Evolutionary conservation across 2,113 vertebrate genomes (phyloP), one percentile per base, ranked within the genome.

Genomic region (Anoplopoma fimbria): DNA sequence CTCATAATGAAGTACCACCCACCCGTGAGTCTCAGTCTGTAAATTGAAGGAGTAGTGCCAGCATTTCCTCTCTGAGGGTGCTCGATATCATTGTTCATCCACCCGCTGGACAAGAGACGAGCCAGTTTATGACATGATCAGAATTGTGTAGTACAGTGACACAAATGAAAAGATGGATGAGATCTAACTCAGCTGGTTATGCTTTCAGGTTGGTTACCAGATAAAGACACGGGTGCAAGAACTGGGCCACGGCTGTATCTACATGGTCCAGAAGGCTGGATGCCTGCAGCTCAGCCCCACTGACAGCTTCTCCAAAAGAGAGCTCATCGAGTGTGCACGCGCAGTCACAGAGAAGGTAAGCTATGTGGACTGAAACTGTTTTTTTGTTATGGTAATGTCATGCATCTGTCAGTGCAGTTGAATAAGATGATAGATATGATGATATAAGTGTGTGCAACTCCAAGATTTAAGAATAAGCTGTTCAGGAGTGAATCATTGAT

Each of bases 221-320:
- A 99, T 99, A 88, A 97, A 92, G 88, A 96, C 96, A 0, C 96
- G 97, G 0, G 97, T 99, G 58, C 98, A 99, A 84, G 98, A 99
- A 88, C 95, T 99, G 75, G 99, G 99, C 60, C 98, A 99, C 0
- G 96, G 98, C 88, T 99, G 98, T 63, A 99, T 99, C 91, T 98
- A 97, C 87, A 96, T 99, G 93, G 99, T 99, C 29, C 98, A 99
- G 93, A 99, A 99, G 92, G 99, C 98, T 0, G 98, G 98, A 51
- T 97, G 98, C 23, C 95, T 99, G 69, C 99, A 99, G 94, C 96
- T 98, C 74, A 99, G 97, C 88, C 99, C 99, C 72, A 97, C 97
- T 0, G 98, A 99, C 91, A 97, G 96, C 90, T 99, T 99, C 91
- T 98, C 97, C 84, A 99, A 99, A 83, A 93, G 97, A 81, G 98